Conservation (phyloP, 2,113 vertebrate species). For the Rhabdornis inornatus region DNA sequence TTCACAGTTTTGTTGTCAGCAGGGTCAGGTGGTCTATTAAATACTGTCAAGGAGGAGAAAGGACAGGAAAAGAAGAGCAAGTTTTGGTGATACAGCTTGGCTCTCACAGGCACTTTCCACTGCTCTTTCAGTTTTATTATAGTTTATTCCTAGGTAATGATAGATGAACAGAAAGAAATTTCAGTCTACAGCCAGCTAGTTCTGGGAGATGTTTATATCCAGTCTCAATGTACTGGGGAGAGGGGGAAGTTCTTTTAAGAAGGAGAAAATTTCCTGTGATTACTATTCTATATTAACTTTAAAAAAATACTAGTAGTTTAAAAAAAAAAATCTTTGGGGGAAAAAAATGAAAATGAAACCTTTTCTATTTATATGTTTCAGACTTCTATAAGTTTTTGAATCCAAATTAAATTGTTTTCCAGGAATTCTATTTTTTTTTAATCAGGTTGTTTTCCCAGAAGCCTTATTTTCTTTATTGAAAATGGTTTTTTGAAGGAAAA, state of each 20-base stretch:
- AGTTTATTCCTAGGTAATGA: not conserved
- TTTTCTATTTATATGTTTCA: not conserved
- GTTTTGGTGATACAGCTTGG: not conserved
- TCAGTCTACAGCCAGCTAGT: not conserved
- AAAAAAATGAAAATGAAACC: not conserved
- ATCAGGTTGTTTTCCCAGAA: not conserved
- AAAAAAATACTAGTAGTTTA: not conserved
- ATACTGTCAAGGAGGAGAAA: not conserved
- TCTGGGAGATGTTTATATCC: not conserved
- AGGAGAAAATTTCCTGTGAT: not conserved
- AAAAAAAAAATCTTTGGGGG: not conserved
- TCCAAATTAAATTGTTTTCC: not conserved
- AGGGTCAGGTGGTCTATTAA: constrained; percentile 30
- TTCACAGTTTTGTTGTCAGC: constrained; percentile 39
- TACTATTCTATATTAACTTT: not conserved
- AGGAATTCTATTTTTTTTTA: not conserved
- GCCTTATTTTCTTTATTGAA: not conserved
- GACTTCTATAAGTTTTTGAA: not conserved
- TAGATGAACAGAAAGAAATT: not conserved
- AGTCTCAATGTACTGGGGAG: not conserved
- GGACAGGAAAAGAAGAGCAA: not conserved
- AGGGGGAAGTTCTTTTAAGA: fast-evolving
- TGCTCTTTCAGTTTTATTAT: not conserved
- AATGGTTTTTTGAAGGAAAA: not conserved
- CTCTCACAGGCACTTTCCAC: not conserved